Base-by-base conservation (phyloP, 2,797 vertebrate species). In the Sternarchorhynchus goeldii region DNA sequence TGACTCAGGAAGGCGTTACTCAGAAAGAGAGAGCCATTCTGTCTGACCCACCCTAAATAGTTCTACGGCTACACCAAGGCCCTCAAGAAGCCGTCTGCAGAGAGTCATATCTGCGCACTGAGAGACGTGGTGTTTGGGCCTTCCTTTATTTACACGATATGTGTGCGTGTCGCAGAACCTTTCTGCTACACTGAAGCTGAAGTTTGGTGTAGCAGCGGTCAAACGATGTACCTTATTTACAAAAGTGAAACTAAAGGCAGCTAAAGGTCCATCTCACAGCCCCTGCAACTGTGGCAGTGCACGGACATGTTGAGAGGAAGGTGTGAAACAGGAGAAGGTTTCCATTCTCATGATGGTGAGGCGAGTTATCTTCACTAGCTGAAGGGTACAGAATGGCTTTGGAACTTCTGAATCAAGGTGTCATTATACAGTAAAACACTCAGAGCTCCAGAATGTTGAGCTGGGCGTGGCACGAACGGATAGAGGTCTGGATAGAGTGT, bases 1-100 rank as follows among this genome's bases (percentile, higher is more conserved):
- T 92, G 90, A 92, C 90, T 87, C 88, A 88, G 87, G 89, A 90
- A 92, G 94, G 90, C 89, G 88, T 87, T 93, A 88, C 90, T 90
- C 86, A 89, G 88, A 92, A 90, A 90, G 82, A 90, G 84, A 91
- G 91, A 91, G 87, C 89, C 82, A 87, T 75, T 88, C 87, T 90
- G 81, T 86, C 82, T 86, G 88, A 73, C 56, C 91, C 89, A 83
- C 90, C 90, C 86, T 82, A 90, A 91, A 90, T 87, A 89, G 87
- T 82, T 88, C 87, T 82, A 87, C 84, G 75, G 75, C 50, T 72
- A 76, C 82, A 84, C 79, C 85, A 88, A 88, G 88, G 66, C 58
- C 67, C 68, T 76, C n/a, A 29, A 76, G 70, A 81, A 63, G 56
- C 45, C 72, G 5, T 53, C 67, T 75, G 50, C 53, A 32, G 73